phyloP scores from a whole-genome alignment of 2,888 invertebrate genomes.

The Xestoiulus laeticollis region DNA sequence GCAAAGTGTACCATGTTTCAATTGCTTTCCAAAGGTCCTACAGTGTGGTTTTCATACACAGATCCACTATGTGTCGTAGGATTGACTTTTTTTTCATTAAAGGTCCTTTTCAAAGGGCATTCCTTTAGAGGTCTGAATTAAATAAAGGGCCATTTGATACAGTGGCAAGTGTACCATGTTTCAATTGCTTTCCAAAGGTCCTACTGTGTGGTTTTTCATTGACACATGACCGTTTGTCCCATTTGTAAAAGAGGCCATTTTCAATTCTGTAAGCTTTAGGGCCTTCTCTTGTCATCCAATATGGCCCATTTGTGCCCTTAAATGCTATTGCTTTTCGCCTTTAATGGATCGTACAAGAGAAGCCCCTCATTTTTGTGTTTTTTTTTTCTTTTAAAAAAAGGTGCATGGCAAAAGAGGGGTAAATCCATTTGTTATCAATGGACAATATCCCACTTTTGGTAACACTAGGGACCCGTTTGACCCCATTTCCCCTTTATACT shows the following conservation, averaged over 20 bases:
- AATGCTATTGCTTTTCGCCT: constrained; percentile 3
- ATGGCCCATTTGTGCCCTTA: constrained; percentile 14
- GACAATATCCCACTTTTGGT: background rate
- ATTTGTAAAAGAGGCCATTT: background rate
- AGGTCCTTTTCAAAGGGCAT: background rate
- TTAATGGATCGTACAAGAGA: constrained; percentile 16
- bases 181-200: background rate
- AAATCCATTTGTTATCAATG: background rate
- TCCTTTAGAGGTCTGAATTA: background rate
- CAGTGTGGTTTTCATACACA: background rate
- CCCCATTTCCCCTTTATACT: background rate
- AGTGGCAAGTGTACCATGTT: background rate
- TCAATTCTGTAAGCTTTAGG: background rate
- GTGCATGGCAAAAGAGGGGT: background rate
- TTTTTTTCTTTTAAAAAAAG: background rate
- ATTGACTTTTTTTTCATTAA: no score
- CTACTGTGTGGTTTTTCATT: constrained; percentile 6
- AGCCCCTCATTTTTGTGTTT: background rate
- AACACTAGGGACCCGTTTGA: background rate
- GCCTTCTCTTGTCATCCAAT: background rate
- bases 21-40: background rate
- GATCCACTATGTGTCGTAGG: no score
- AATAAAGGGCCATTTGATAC: background rate
- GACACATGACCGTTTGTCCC: background rate
- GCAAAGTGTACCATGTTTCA: background rate